Base-by-base conservation (phyloP, 1,140 invertebrate species). In the Philaenus spumarius region DNA sequence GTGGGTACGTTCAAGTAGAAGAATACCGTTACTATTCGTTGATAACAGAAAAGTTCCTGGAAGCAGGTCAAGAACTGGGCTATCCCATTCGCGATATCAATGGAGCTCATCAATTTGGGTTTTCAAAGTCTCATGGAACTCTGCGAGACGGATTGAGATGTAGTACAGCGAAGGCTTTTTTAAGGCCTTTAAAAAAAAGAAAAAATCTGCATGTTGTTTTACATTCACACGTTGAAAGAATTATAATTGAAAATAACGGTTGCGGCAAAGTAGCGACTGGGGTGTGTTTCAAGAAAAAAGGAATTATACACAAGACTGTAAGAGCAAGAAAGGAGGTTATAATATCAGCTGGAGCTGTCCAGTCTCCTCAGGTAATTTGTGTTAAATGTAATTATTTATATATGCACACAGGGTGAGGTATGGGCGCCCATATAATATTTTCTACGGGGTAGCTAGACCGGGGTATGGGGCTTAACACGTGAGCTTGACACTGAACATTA, bases 41-140 rank as follows among this genome's bases (percentile, higher is more conserved):
- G n/a, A n/a, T n/a, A n/a, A n/a, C n/a, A n/a, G n/a, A n/a, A n/a
- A n/a, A n/a, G n/a, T n/a, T n/a, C n/a, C n/a, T n/a, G n/a, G n/a
- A n/a, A n/a, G n/a, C n/a, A n/a, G n/a, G n/a, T n/a, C n/a, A n/a
- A n/a, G n/a, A n/a, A n/a, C n/a, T n/a, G n/a, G n/a, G n/a, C n/a
- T n/a, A n/a, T n/a, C n/a, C n/a, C n/a, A n/a, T n/a, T n/a, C n/a
- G n/a, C n/a, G n/a, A n/a, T n/a, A n/a, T n/a, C n/a, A n/a, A n/a
- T n/a, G n/a, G n/a, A n/a, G n/a, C n/a, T n/a, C n/a, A n/a, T n/a
- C n/a, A n/a, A n/a, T n/a, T n/a, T n/a, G n/a, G n/a, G n/a, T n/a
- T n/a, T n/a, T n/a, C n/a, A n/a, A 23, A n/a, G n/a, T 79, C 86
- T 0, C 85, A 89, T 68, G 91, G 78, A 34, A 93, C 92, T 0